Evolutionary conservation across 1,140 invertebrate species (phyloP).

Genomic region (Dinoponera quadriceps): DNA sequence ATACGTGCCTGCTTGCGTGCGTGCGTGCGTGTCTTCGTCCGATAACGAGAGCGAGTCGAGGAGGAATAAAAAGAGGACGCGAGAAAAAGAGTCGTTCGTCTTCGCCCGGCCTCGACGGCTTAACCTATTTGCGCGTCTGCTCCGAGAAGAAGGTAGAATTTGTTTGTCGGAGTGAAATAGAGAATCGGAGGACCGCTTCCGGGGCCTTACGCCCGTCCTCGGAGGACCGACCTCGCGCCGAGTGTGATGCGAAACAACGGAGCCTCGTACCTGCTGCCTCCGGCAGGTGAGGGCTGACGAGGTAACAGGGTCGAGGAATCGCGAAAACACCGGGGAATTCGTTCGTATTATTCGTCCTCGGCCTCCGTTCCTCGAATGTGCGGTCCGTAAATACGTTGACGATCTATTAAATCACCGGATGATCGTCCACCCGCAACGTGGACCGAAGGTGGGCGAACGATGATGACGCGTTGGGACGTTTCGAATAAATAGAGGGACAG

Average conservation of each 20-base stretch:
- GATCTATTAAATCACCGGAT: background rate
- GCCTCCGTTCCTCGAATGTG: too few relatives aligned
- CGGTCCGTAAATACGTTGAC: background rate
- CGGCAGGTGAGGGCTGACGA: constrained; percentile 40
- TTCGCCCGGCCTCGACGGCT: background rate
- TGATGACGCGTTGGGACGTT: too few relatives aligned
- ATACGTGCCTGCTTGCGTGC: background rate
- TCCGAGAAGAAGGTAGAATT: background rate
- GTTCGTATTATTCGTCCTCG: too few relatives aligned
- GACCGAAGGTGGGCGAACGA: too few relatives aligned
- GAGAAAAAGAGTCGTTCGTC: constrained; percentile 2
- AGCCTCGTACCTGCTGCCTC: constrained; percentile 14
- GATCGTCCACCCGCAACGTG: too few relatives aligned
- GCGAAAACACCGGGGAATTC: background rate
- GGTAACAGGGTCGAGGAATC: background rate
- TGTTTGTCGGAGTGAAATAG: background rate
- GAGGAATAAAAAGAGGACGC: constrained; percentile 11
- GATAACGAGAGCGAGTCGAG: constrained; percentile 41
- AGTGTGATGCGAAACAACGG: constrained; percentile 7
- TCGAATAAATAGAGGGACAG: background rate
- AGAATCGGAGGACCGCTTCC: constrained; percentile 21
- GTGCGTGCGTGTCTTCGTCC: background rate
- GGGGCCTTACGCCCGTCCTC: too few relatives aligned
- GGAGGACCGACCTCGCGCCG: background rate
- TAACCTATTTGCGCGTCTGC: background rate